phyloP scores from a whole-genome alignment of 1,140 invertebrate species.

The Pararge aegeria region DNA sequence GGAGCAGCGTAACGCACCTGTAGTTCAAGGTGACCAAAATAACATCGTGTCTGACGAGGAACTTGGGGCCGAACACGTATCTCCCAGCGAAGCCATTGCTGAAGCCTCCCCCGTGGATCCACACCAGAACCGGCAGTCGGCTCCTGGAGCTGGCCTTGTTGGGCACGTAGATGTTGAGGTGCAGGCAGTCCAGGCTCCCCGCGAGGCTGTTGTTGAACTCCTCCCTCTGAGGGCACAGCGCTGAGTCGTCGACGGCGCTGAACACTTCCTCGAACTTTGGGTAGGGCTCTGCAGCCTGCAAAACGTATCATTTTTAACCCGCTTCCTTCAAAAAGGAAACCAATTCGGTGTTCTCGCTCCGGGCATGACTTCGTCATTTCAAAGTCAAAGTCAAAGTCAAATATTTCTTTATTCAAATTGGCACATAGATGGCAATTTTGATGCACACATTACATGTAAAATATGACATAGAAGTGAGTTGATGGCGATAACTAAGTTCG shows the following conservation, averaged over 20 bases:
- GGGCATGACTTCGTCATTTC: too few relatives aligned
- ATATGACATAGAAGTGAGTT: too few relatives aligned
- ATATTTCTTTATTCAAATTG: too few relatives aligned
- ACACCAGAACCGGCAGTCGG: slow-evolving; percentile 83
- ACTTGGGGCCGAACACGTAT: slow-evolving; percentile 2
- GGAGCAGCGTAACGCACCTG: background rate
- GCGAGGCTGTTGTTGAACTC: slow-evolving; percentile 5
- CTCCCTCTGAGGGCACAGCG: slow-evolving; percentile 33
- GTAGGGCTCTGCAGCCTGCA: slow-evolving; percentile 29
- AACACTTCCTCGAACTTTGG: slow-evolving; percentile 26
- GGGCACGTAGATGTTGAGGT: slow-evolving; percentile 53
- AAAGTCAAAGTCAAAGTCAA: too few relatives aligned
- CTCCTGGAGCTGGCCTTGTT: slow-evolving; percentile 27
- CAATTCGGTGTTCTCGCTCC: too few relatives aligned
- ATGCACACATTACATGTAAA: too few relatives aligned
- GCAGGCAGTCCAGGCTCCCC: slow-evolving; percentile 42
- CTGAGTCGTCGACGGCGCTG: slow-evolving; percentile 27
- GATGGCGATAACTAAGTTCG: too few relatives aligned
- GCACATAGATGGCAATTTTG: too few relatives aligned
- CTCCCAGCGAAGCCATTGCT: slow-evolving; percentile 68
- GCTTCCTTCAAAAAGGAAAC: too few relatives aligned
- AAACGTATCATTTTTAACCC: background rate
- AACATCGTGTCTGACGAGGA: slow-evolving; percentile 4
- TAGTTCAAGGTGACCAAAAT: slow-evolving; percentile 17
- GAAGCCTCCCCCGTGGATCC: slow-evolving; percentile 86